Percentiles rank a stretch among this genome's conserved stretches.
Conservation (phyloP, 2,113 vertebrate genomes). For the Tetrax tetrax region DNA sequence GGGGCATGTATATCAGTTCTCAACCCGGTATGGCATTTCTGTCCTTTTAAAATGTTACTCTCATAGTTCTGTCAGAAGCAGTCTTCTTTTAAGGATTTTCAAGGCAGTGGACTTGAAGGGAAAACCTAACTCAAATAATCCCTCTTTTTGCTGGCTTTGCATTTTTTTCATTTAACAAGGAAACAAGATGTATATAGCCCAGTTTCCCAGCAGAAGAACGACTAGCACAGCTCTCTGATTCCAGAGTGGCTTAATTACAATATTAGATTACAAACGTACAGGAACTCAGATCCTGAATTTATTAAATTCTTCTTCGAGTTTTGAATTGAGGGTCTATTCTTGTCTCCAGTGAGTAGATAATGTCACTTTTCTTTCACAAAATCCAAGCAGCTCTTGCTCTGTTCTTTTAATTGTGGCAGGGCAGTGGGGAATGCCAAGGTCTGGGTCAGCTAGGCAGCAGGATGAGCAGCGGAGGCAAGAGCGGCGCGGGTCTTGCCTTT, state of each 20-base stretch:
- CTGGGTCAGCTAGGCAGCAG: neutral
- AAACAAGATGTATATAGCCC: neutral
- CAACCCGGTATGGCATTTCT: neutral
- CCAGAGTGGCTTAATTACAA: neutral
- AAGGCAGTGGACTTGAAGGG: neutral
- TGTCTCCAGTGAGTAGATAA: neutral
- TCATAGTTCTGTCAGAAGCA: neutral
- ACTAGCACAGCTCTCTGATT: neutral
- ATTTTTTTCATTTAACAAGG: neutral
- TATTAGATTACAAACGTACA: neutral
- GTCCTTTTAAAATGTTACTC: neutral
- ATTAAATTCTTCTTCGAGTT: neutral
- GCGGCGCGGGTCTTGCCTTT: neutral
- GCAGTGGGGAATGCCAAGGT: neutral
- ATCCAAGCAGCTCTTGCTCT: neutral
- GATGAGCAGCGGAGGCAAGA: fast-evolving
- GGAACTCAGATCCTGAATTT: neutral
- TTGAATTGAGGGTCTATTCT: neutral
- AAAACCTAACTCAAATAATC: neutral
- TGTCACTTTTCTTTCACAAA: neutral
- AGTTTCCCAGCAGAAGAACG: neutral
- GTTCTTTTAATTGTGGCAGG: neutral
- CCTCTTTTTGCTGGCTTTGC: neutral
- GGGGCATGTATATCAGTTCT: neutral
- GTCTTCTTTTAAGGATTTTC: neutral